Evolutionary conservation across 2,797 vertebrate genomes (phyloP).

Genomic region (Stomatorhinus walkeri): DNA sequence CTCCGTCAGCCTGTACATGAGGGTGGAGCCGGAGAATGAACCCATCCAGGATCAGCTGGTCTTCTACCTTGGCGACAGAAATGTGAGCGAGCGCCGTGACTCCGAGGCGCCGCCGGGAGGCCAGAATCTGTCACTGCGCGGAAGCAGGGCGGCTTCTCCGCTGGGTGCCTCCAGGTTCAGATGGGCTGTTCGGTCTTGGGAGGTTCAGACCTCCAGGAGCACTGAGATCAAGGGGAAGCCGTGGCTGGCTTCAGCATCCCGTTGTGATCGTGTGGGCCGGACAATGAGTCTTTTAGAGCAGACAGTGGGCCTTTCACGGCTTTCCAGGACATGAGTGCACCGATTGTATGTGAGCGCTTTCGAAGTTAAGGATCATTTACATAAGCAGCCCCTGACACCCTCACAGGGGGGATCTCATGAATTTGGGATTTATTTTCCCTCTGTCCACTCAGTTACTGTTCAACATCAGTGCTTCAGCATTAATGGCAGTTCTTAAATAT

Average conservation of each 20-base stretch:
- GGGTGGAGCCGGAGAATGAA: conserved; percentile 66
- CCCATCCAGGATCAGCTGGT: conserved; percentile 78
- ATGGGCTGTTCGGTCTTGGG: conserved; percentile 23
- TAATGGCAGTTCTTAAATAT: not conserved
- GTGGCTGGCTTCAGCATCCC: conserved; percentile 34
- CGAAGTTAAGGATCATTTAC: conserved; percentile 42
- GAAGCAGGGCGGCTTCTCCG: not conserved
- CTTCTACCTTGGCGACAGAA: conserved; percentile 86
- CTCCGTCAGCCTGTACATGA: conserved; percentile 84
- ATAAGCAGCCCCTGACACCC: conserved; percentile 34
- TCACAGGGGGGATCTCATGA: conserved; percentile 11
- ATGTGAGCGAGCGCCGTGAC: conserved; percentile 59
- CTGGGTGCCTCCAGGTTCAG: not conserved
- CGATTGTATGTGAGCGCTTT: conserved; percentile 32
- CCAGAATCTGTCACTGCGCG: no score
- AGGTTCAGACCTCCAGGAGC: conserved; percentile 19
- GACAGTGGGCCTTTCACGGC: conserved; percentile 37
- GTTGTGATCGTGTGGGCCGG: conserved; percentile 37
- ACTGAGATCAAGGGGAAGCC: conserved; percentile 31
- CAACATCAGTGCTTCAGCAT: not conserved
- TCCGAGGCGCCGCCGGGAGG: not conserved
- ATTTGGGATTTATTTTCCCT: conserved; percentile 16
- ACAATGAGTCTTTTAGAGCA: conserved; percentile 34
- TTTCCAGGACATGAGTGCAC: conserved; percentile 38
- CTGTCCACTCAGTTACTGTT: not conserved